phyloP scores from a whole-genome alignment of 1,140 invertebrate genomes.

The Condylostylus longicornis region DNA sequence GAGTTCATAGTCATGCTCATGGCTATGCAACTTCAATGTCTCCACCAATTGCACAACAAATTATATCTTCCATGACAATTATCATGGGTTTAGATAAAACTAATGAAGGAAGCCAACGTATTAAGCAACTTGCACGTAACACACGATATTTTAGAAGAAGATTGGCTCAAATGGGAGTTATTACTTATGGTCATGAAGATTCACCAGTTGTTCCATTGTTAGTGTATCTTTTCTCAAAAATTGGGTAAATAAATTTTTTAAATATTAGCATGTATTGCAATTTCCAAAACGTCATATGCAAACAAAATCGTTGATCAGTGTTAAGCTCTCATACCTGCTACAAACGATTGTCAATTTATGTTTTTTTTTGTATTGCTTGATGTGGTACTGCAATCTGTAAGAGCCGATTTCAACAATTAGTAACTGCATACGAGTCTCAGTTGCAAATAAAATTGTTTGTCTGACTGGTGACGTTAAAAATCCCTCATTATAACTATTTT shows the following conservation, averaged over 20 bases:
- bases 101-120: constrained; percentile 53
- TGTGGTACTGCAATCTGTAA: background rate
- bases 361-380: background rate
- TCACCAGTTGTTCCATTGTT: constrained; percentile 94
- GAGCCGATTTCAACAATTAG: too few relatives aligned
- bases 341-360: constrained; percentile 1
- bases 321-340: too few relatives aligned
- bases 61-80: constrained; percentile 73
- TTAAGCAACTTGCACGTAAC: constrained; percentile 65
- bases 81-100: constrained; percentile 78
- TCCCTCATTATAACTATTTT: too few relatives aligned
- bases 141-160: constrained; percentile 74
- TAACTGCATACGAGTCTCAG: too few relatives aligned
- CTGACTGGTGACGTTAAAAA: too few relatives aligned
- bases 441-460: too few relatives aligned
- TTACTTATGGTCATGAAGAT: constrained; percentile 90
- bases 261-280: constrained; percentile 4
- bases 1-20: constrained; percentile 68
- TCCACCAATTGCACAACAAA: constrained; percentile 78
- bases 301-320: too few relatives aligned
- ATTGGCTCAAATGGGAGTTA: constrained; percentile 81
- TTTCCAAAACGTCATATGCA: too few relatives aligned
- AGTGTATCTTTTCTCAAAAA: constrained; percentile 85
- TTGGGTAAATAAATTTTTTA: constrained; percentile 45
- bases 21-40: constrained; percentile 82